Base-by-base conservation (phyloP, 2,888 invertebrate genomes). In the Aplocera efformata region DNA sequence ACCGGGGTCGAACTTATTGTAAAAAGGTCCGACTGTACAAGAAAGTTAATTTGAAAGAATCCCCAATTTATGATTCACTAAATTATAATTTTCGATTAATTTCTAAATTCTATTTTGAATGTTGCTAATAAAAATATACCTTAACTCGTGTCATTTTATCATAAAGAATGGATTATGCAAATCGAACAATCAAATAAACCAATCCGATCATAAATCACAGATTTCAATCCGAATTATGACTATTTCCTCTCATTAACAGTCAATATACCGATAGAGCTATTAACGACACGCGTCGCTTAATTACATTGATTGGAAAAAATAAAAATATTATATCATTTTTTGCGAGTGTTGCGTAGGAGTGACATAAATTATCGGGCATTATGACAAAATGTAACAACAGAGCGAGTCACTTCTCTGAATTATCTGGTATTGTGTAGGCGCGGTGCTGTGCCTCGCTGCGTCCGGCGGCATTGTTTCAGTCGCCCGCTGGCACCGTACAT, bases 311-410 rank as follows among this genome's bases (percentile, higher is more conserved):
- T 56, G 62, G 54, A 59, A 53, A 62, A 59, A 63, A 60, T 53
- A 10, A 58, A 63, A 62, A 64, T 64, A 57, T 58, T 54, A 63
- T n/a, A 56, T 58, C 57, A 54, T 58, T 64, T 62, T 64, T 62
- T 56, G 55, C 50, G 25, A 40, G 37, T 36, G 56, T 66, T 64
- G 74, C 70, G 73, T 67, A 59, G 67, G 68, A 58, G 61, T 63
- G 60, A 64, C 68, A 75, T 77, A 74, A 75, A 75, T 77, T 61
- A 72, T 33, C 30, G 30, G 53, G 39, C 47, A 64, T 62, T 50
- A 60, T 60, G 56, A 57, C 59, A 43, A 59, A 3, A 53, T 63
- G 60, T 53, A 56, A 65, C 61, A 64, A 65, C 61, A 53, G 42
- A 26, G 17, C 10, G 38, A 43, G 41, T 31, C 32, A 48, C 34